Evolutionary conservation across 2,113 vertebrate genomes (phyloP), one percentile per base, ranked within the genome.

Genomic region (Trematomus loennbergii): DNA sequence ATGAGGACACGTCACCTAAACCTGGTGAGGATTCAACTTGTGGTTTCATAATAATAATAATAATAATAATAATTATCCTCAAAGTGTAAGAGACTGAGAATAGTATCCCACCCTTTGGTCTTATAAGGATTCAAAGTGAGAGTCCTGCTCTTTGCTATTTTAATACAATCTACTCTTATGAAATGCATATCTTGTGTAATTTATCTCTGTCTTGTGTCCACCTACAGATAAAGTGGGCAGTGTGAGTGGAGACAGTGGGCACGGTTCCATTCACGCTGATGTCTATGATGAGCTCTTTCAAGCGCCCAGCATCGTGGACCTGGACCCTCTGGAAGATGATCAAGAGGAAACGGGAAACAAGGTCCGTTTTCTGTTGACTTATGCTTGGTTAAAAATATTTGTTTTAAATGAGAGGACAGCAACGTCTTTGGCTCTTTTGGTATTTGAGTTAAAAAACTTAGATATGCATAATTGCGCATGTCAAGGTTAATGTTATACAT

Each of bases 241-340:
- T 86, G 90, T 82, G 6, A 94, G 92, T 54, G 88, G 94, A 78
- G 95, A 93, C 68, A 97, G 96, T 77, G 88, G 92, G 36, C 96
- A 94, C 12, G 92, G 95, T n/a, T 94, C 92, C 76, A 74, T 86
- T 69, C 92, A 93, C 20, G 92, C 78, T 40, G 96, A 97, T 79
- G 95, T 87, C 72, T 99, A 99, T 0, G 97, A 99, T 70, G 96
- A 97, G 78, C 96, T 99, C 52, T 99, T 99, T 93, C 96, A 97
- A 62, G 94, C 74, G 80, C 57, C 94, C 18, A 72, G 57, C 67
- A 63, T 93, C 8, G 96, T 94, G 58, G 96, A 97, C 25, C 55
- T 93, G 67, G 90, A 95, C 43, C 78, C 94, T 12, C 92, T 97
- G 88, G 95, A 96, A 29, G 85, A 79, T 3, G 95, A 97, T 46